Evolutionary conservation across 2,888 invertebrate genomes (phyloP), one percentile per base, ranked within the genome.

Genomic region (Sphecodes monilicornis): DNA sequence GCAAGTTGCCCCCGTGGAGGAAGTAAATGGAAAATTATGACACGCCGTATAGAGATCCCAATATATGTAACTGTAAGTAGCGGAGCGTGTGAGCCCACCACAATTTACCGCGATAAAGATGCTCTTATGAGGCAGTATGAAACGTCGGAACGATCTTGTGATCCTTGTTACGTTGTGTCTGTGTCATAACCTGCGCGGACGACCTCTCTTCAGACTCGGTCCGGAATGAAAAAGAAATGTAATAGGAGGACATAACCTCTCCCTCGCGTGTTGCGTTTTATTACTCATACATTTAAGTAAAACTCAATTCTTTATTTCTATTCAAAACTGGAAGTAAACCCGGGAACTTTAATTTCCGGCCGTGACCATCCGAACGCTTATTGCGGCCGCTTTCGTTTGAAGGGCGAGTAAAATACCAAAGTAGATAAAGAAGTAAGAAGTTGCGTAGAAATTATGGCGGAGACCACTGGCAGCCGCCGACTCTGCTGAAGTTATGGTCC

Each of bases 41-140:
- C 43, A 43, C 6, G 76, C 22, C 79, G 76, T 76, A 69, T 76
- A 79, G 69, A 76, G 57, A 69, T 26, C 57, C 18, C 41, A 46
- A 36, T 75, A 79, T n/a, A n/a, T n/a, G 75, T 79, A 76, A 79
- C 68, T 32, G 41, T 68, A 54, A 76, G 57, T 36, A 69, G 41
- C 43, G 43, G 68, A 43, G n/a, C 72, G 43, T 57, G 54, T 66
- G 39, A 57, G 68, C 4, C 10, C 68, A 73, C 29, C 57, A 68
- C 69, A 29, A 46, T 69, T 71, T 66, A 68, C 66, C 57, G 6
- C 57, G 78, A 74, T 46, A 70, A 70, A 54, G 70, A 70, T 82
- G 39, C 69, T 50, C 69, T 74, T 50, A 74, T 10, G 73, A 46
- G 50, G 39, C 36, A 10, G 29, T n/a, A 64, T 64, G 64, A 64